Conservation (phyloP, 23 tunicate genomes). For the Halocynthia aurantium region DNA sequence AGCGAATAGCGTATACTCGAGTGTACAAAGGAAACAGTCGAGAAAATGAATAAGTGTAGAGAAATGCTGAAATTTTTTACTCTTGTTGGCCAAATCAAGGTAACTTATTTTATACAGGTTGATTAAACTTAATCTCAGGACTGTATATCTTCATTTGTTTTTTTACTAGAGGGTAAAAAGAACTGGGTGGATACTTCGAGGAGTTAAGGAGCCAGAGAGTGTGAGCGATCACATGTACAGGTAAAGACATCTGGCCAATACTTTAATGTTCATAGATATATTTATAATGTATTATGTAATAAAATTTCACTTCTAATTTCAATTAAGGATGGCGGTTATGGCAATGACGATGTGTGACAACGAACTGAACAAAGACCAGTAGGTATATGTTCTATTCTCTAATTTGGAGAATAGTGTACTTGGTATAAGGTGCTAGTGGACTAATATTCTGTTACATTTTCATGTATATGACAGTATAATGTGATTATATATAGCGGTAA, state of each 20-base stretch:
- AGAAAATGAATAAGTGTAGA: neutral
- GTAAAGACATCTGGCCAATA: neutral
- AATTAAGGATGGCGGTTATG: constrained; percentile 77
- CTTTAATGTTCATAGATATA: neutral
- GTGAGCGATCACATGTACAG: constrained; percentile 93
- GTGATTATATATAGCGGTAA: no score
- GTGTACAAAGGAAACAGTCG: neutral
- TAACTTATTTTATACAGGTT: neutral
- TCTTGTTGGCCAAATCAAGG: constrained; percentile 57
- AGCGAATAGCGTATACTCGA: neutral
- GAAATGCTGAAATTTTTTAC: constrained; percentile 34
- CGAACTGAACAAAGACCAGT: constrained; percentile 40
- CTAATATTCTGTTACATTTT: no score
- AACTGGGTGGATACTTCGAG: constrained; percentile 77
- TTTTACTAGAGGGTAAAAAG: constrained; percentile 35
- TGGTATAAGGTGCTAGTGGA: no score
- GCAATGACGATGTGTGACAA: constrained; percentile 51
- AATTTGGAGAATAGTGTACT: no score
- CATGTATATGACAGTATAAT: no score
- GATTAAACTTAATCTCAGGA: neutral
- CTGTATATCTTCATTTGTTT: neutral
- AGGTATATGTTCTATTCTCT: neutral
- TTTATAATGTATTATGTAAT: neutral
- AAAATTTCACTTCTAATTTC: neutral
- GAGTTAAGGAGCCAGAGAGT: constrained; percentile 71